Conservation (phyloP, 2,888 invertebrate genomes). For the Clivina fossor region DNA sequence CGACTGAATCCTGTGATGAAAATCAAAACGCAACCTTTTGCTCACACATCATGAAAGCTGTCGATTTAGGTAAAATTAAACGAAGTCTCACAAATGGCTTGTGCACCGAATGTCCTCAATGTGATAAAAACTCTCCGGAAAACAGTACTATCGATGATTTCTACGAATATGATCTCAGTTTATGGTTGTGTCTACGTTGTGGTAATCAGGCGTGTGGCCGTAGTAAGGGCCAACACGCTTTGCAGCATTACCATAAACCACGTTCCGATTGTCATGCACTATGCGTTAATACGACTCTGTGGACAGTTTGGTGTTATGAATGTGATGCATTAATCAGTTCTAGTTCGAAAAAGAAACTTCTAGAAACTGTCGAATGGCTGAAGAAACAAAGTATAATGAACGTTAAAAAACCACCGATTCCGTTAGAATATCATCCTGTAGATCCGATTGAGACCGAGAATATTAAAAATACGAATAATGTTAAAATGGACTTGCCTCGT, state of each 20-base stretch:
- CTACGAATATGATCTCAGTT: slow-evolving; percentile 55
- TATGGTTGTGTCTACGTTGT: slow-evolving; percentile 84
- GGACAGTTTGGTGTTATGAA: slow-evolving; percentile 77
- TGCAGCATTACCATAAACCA: slow-evolving; percentile 72
- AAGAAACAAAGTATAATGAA: slow-evolving; percentile 57
- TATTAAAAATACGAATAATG: slow-evolving; percentile 1
- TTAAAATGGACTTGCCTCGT: slow-evolving; percentile 52
- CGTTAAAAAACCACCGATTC: slow-evolving; percentile 21
- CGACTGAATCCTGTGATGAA: slow-evolving; percentile 74
- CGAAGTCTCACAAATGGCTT: slow-evolving; percentile 60
- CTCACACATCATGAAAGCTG: slow-evolving; percentile 68
- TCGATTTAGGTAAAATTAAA: slow-evolving; percentile 64
- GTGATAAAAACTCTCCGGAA: slow-evolving; percentile 58
- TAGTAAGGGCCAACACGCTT: slow-evolving; percentile 67
- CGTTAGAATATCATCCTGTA: slow-evolving; percentile 4
- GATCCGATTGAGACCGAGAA: slow-evolving; percentile 3
- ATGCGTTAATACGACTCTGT: slow-evolving; percentile 69
- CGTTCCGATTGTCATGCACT: slow-evolving; percentile 76
- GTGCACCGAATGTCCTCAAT: slow-evolving; percentile 61
- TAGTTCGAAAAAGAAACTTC: slow-evolving; percentile 64
- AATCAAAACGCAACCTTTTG: slow-evolving; percentile 63
- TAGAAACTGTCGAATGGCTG: slow-evolving; percentile 73
- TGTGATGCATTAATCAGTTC: slow-evolving; percentile 72
- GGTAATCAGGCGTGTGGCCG: slow-evolving; percentile 77
- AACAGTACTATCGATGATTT: slow-evolving; percentile 48